Evolutionary conservation across 2,888 invertebrate genomes (phyloP), one percentile per base, ranked within the genome.

Genomic region (Apotomis capreana): DNA sequence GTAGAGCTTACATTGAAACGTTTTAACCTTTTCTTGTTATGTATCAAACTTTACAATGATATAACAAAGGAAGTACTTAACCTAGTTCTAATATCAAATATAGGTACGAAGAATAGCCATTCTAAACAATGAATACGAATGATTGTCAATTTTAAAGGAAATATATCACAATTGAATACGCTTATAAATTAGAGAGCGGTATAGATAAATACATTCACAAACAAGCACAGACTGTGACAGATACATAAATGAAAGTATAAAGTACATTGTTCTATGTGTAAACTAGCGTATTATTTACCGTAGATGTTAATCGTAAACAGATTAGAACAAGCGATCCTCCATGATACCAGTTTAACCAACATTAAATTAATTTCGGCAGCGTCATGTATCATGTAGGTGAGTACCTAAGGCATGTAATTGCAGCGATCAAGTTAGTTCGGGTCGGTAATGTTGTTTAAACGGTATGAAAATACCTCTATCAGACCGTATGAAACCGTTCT

Each of bases 281-380:
- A 15, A 55, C 37, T 55, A 67, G 13, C 13, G 58, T 46, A 67
- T 49, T 67, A 59, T 67, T 26, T 51, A 15, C 58, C 67, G 51
- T 51, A 67, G 51, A 58, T 49, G 49, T 51, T 61, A 62, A 57
- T 62, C 40, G 67, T 67, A 71, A 61, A 62, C 57, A 57, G 67
- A 57, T 52, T 44, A 71, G 49, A 62, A 68, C 57, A 57, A 71
- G 61, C 62, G 61, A 68, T 62, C 61, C 51, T 51, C 67, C 62
- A 55, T 44, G 40, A 61, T 68, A 68, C 71, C 49, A 71, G 71
- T 71, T 68, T 68, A 68, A 63, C 68, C 58, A 72, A 59, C 59
- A 54, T 68, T 68, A 63, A 62, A 72, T 72, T 58, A 72, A 68
- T 72, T 52, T 68, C 59, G 54, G 63, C 40, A 59, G 68, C 63